phyloP scores from a whole-genome alignment of 2,797 vertebrate species.

The Perodicticus potto region DNA sequence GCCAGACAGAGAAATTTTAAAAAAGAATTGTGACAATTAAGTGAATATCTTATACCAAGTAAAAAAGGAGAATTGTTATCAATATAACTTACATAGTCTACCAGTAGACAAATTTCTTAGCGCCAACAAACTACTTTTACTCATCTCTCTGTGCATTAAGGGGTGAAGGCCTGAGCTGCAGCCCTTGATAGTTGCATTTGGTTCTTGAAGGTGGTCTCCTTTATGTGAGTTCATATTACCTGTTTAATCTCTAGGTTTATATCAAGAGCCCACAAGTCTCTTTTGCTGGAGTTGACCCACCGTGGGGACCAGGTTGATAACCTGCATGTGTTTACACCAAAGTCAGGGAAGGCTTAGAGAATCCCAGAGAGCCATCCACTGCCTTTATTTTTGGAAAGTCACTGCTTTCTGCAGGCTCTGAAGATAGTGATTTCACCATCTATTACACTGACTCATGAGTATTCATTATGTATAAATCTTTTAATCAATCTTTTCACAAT shows the following conservation, averaged over 20 bases:
- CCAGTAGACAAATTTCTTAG: neutral
- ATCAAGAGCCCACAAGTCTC: neutral
- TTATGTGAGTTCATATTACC: neutral
- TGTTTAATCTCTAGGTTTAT: neutral
- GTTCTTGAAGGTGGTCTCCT: neutral
- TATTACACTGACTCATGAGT: neutral
- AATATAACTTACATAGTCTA: neutral
- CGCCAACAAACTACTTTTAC: neutral
- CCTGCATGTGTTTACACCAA: neutral
- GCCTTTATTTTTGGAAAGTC: slow-evolving; percentile 28
- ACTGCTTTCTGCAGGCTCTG: slow-evolving; percentile 15
- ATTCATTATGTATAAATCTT: slow-evolving; percentile 30
- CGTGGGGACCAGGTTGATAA: neutral
- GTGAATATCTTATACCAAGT: slow-evolving; percentile 5
- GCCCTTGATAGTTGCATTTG: neutral
- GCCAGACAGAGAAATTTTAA: neutral
- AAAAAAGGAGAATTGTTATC: neutral
- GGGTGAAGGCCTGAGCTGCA: neutral
- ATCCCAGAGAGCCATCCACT: neutral
- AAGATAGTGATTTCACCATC: neutral
- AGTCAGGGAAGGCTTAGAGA: neutral
- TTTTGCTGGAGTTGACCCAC: neutral
- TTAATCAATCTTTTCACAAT: slow-evolving; percentile 41
- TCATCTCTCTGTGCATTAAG: neutral
- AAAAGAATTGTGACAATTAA: neutral